Percentiles rank a stretch among this genome's conserved stretches.
Evolutionary conservation across 2,113 vertebrate genomes (phyloP).

Genomic region (Fregata magnificens): DNA sequence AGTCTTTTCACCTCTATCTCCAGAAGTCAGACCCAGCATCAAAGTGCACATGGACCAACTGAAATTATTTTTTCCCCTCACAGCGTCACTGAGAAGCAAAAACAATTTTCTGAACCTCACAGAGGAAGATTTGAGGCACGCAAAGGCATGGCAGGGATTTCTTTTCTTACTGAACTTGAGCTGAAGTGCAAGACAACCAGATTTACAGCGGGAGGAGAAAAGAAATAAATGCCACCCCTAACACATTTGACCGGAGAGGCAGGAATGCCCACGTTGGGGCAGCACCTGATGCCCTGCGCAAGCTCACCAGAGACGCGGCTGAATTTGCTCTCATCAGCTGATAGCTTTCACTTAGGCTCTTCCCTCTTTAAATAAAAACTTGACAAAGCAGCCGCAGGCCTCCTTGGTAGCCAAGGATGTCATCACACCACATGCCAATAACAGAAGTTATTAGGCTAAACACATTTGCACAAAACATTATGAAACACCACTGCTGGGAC

Average conservation of each 20-base stretch:
- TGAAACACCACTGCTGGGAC: neutral
- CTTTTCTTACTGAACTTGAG: neutral
- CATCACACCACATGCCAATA: neutral
- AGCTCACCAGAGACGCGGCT: accelerated
- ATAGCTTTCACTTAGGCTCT: neutral
- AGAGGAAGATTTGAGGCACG: neutral
- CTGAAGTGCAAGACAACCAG: neutral
- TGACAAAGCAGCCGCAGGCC: neutral
- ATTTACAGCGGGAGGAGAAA: neutral
- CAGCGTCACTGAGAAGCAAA: neutral
- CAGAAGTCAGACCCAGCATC: neutral
- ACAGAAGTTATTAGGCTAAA: neutral
- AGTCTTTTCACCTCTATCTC: neutral
- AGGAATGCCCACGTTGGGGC: neutral
- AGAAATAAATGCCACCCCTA: neutral
- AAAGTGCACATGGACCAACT: neutral
- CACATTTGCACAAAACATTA: neutral
- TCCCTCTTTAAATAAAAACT: neutral
- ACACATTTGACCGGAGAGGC: neutral
- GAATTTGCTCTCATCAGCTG: neutral
- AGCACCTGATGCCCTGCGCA: neutral
- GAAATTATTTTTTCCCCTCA: neutral
- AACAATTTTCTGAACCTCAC: neutral
- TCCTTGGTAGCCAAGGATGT: neutral
- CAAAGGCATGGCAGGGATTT: neutral